Evolutionary conservation across 2,113 vertebrate genomes (phyloP), one percentile per base, ranked within the genome.

Genomic region (Pyxicephalus adspersus): DNA sequence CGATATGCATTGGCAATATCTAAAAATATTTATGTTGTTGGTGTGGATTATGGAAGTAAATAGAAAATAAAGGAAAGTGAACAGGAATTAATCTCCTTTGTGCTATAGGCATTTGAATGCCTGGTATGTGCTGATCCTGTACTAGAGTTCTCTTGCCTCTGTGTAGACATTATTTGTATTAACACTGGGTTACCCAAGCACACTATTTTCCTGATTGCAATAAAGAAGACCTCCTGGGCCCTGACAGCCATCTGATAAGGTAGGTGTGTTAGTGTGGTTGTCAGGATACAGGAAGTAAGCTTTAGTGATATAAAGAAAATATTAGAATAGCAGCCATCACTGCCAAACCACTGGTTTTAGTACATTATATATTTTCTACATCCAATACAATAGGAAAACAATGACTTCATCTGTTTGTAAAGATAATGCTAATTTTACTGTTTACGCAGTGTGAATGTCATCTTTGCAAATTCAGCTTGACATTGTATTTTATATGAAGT

Each of bases 91-190:
- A 65, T 19, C 51, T 34, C 45, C 29, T 73, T 16, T 13, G 16
- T 38, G 31, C 22, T 8, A 38, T 55, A 55, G 60, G 51, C 26
- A 64, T 51, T 55, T 28, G 64, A 65, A 64, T 5, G 7, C 38
- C 23, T 19, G 38, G 38, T 23, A 45, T 58, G 23, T 63, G 51
- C 58, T 72, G 55, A 80, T 65, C 68, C 71, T 64, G 50, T 19
- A 5, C 16, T 60, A 45, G 34, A 61, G 58, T 15, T 22, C 13
- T 19, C 13, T 11, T 13, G 20, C 8, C 52, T 67, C n/a, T 57
- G 26, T 67, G 8, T 57, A 45, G 25, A 23, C 11, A 34, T 60
- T 50, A n/a, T 15, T 26, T 25, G 31, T 54, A 22, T 45, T 45
- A 15, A 13, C 25, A 3, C 31, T 51, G 17, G 13, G 20, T 20